Evolutionary conservation across 2,888 invertebrate genomes (phyloP).

Genomic region (Callimorpha dominula): DNA sequence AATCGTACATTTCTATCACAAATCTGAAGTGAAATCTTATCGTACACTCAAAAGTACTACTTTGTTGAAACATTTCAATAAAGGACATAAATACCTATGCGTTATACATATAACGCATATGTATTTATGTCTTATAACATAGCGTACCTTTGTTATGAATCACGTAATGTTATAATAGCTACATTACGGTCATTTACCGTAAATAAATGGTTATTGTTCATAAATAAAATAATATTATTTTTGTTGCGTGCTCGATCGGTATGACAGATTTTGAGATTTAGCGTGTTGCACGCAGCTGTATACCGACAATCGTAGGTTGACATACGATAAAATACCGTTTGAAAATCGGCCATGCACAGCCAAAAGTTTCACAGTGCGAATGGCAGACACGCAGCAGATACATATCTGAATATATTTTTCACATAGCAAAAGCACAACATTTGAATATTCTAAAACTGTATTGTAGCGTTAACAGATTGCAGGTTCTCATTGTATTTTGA

Average conservation of each 20-base stretch:
- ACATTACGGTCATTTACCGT: conserved; percentile 43
- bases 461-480: conserved; percentile 34
- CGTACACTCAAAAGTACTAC: background rate
- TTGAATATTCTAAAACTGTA: conserved; percentile 22
- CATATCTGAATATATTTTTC: conserved; percentile 29
- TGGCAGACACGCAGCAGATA: conserved; percentile 29
- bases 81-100: too few species aligned
- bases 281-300: conserved; percentile 78
- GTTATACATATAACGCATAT: background rate
- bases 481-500: conserved; percentile 30
- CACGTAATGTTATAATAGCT: conserved; percentile 33
- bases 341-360: conserved; percentile 52
- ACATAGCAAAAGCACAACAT: conserved; percentile 21
- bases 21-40: background rate
- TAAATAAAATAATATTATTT: conserved; percentile 63
- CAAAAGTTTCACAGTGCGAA: conserved; percentile 45
- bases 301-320: conserved; percentile 56
- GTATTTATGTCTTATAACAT: background rate
- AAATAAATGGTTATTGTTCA: conserved; percentile 47
- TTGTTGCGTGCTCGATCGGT: conserved; percentile 64
- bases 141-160: conserved; percentile 28
- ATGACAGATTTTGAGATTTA: conserved; percentile 65
- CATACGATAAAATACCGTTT: conserved; percentile 52
- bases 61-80: background rate
- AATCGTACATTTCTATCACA: background rate